Percentiles rank a stretch among this genome's conserved stretches.
Evolutionary conservation across 2,113 vertebrate species (phyloP).

Genomic region (Stigmatopora argus): DNA sequence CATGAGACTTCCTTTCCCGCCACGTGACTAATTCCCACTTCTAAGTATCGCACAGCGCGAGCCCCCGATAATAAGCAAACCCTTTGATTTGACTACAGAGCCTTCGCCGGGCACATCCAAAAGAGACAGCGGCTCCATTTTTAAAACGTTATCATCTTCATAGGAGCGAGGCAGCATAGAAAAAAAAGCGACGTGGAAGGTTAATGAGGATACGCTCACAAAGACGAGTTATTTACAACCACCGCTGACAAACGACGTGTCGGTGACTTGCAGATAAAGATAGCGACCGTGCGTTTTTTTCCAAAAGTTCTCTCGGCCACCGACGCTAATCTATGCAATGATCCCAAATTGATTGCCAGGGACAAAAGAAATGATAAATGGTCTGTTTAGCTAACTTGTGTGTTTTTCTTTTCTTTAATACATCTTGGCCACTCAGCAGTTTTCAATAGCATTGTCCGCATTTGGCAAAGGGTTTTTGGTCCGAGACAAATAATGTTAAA

Average conservation of each 20-base stretch:
- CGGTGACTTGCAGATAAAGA: conserved; percentile 41
- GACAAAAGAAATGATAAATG: conserved; percentile 62
- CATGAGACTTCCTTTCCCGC: neutral
- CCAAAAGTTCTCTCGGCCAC: conserved; percentile 1
- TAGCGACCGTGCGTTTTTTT: conserved; percentile 47
- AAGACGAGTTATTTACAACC: conserved; percentile 50
- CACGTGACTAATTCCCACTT: too few relatives aligned
- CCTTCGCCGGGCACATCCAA: neutral
- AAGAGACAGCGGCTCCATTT: conserved; percentile 23
- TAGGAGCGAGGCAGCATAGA: conserved; percentile 11
- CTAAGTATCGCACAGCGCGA: neutral
- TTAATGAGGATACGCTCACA: conserved; percentile 43
- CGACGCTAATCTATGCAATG: conserved; percentile 51
- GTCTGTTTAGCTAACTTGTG: conserved; percentile 20
- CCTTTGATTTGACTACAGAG: neutral
- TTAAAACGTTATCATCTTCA: conserved; percentile 33
- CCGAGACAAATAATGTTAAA: neutral
- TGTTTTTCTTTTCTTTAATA: conserved; percentile 38
- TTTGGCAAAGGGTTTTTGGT: conserved; percentile 4
- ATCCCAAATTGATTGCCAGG: conserved; percentile 55
- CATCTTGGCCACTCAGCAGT: conserved; percentile 45
- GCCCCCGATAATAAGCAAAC: neutral
- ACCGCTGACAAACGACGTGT: conserved; percentile 39
- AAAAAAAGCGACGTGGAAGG: conserved; percentile 25
- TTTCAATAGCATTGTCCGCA: conserved; percentile 50